Evolutionary conservation across 1,140 invertebrate genomes (phyloP).

Genomic region (Aphidius ervi): DNA sequence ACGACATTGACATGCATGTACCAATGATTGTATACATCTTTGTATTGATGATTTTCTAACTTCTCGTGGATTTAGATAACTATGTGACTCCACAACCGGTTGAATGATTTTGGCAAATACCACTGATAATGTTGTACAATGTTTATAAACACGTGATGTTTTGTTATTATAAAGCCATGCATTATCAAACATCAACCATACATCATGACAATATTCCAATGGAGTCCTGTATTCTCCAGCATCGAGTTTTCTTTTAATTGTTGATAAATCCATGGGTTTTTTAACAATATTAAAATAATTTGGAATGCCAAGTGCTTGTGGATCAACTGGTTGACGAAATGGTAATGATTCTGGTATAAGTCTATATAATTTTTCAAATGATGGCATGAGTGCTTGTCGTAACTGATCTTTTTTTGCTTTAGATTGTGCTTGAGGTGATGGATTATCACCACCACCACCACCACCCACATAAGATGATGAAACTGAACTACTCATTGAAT

Average conservation of each 20-base stretch:
- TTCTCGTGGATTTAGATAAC: conserved; percentile 87
- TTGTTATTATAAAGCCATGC: conserved; percentile 99
- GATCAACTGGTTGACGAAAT: conserved; percentile 96
- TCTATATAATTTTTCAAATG: conserved; percentile 87
- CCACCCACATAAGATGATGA: conserved; percentile 36
- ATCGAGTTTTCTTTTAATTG: conserved; percentile 91
- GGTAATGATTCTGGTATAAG: conserved; percentile 95
- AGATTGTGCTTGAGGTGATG: too few species aligned
- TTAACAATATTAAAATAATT: conserved; percentile 99
- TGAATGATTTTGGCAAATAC: conserved; percentile 92
- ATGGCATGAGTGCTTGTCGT: conserved; percentile 86
- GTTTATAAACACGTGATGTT: conserved; percentile 95
- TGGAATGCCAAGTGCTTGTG: conserved; percentile 78
- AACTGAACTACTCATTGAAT: conserved; percentile 58
- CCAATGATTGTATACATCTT: conserved; percentile 93
- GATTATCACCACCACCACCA: conserved; percentile 27
- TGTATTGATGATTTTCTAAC: conserved; percentile 92
- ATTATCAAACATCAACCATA: conserved; percentile 99
- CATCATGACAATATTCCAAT: conserved; percentile 99
- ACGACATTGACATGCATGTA: conserved; percentile 95
- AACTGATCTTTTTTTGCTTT: too few species aligned
- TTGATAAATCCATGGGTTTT: conserved; percentile 96
- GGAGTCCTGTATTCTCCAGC: conserved; percentile 94
- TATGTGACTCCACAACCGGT: conserved; percentile 95
- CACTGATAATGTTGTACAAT: conserved; percentile 95